These are phyloP conservation scores for Hydrotaea diabolus DNA, from an alignment of 2,888 invertebrate genomes.

Conservation along the genomic window DNA sequence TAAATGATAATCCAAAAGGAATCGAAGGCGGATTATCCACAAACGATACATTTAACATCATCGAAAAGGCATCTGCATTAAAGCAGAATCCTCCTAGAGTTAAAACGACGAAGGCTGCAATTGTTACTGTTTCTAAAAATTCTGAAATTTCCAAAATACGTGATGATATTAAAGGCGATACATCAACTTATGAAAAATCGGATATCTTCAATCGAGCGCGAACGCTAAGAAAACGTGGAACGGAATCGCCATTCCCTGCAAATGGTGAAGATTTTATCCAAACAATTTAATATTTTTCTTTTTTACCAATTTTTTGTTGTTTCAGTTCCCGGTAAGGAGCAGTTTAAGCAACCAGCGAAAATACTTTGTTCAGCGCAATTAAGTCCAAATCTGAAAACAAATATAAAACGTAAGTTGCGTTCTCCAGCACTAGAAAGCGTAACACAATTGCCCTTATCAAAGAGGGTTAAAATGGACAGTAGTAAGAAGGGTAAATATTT, in stretches of 20 bases:
- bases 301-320: not conserved
- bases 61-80: too few relatives aligned
- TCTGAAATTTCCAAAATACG: too few relatives aligned
- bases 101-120: too few relatives aligned
- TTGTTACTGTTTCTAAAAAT: too few relatives aligned
- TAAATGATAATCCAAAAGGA: not conserved
- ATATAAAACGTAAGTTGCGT: constrained; percentile 46
- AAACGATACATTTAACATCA: too few relatives aligned
- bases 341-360: constrained; percentile 42
- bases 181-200: not conserved
- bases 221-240: constrained; percentile 64
- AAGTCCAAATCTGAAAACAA: not conserved
- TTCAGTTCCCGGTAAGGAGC: constrained; percentile 25
- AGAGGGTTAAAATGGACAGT: constrained; percentile 50
- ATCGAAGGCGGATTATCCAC: too few relatives aligned
- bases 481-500: constrained; percentile 24
- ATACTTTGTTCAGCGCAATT: not conserved
- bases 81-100: too few relatives aligned
- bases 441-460: constrained; percentile 12
- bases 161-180: not conserved
- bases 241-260: constrained; percentile 61
- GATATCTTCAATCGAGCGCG: constrained; percentile 35
- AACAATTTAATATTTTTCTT: not conserved
- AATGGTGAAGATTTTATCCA: constrained; percentile 64
- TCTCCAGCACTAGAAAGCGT: constrained; percentile 22